A percentile compares a stretch with the other conserved stretches of the same genome.
phyloP scores from a whole-genome alignment of 2,888 invertebrate species.

The Anoplius nigerrimus region DNA sequence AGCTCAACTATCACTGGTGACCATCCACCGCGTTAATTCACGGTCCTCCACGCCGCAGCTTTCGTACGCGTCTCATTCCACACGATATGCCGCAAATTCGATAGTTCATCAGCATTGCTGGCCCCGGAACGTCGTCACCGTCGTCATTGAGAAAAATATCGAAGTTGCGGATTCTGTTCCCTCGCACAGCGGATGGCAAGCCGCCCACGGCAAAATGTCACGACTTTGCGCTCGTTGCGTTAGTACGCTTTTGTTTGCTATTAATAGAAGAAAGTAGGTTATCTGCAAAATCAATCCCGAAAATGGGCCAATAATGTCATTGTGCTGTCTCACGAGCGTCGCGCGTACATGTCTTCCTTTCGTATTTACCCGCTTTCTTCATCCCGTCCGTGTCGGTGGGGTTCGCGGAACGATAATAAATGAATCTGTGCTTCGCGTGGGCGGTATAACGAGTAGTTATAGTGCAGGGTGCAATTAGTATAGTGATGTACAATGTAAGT shows the following conservation, averaged over 20 bases:
- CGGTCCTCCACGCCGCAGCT: background rate
- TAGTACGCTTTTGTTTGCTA: slow-evolving; percentile 53
- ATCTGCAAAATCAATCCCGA: slow-evolving; percentile 61
- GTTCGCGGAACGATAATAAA: too few species aligned
- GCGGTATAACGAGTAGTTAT: too few species aligned
- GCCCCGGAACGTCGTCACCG: too few species aligned
- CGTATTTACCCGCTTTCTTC: background rate
- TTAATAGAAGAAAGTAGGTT: slow-evolving; percentile 64
- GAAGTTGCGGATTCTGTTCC: background rate
- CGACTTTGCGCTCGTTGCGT: slow-evolving; percentile 31
- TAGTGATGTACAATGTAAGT: too few species aligned
- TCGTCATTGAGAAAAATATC: background rate
- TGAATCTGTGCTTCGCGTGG: slow-evolving; percentile 7
- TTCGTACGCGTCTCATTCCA: background rate
- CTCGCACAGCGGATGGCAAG: slow-evolving; percentile 7
- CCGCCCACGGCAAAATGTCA: slow-evolving; percentile 34
- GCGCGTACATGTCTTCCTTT: background rate
- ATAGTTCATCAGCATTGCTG: background rate
- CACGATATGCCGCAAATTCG: background rate
- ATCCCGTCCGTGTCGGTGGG: background rate
- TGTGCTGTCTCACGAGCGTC: background rate
- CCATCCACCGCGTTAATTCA: background rate
- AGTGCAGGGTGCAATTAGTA: too few species aligned
- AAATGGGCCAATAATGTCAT: slow-evolving; percentile 40
- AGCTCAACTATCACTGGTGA: slow-evolving; percentile 2